These are phyloP conservation scores for Oreortyx pictus DNA, from an alignment of 2,797 vertebrate genomes.

Conservation along the genomic window DNA sequence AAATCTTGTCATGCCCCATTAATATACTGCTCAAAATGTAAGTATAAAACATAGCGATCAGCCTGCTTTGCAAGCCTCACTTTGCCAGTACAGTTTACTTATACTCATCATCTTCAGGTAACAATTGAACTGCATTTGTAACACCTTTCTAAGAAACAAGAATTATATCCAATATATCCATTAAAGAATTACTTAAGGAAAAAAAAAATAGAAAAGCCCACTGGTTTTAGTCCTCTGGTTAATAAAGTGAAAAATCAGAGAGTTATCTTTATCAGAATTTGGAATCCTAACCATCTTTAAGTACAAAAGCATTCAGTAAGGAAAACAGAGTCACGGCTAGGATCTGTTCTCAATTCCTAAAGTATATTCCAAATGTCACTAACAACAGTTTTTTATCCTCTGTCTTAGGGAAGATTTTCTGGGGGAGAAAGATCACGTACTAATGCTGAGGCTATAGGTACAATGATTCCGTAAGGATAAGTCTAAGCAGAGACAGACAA, in stretches of 20 bases:
- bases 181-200: background rate
- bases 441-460: background rate
- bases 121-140: slow-evolving; percentile 34
- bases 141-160: slow-evolving; percentile 18
- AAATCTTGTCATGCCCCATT: slow-evolving; percentile 40
- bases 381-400: slow-evolving; percentile 4
- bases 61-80: slow-evolving; percentile 61
- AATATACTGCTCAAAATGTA: slow-evolving; percentile 33
- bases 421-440: background rate
- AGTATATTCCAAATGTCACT: slow-evolving; percentile 27
- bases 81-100: slow-evolving; percentile 50
- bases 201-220: background rate
- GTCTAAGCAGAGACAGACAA: slow-evolving; percentile 41
- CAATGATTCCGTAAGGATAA: background rate
- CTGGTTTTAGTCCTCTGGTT: slow-evolving; percentile 4
- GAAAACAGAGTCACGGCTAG: slow-evolving; percentile 1
- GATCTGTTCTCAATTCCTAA: slow-evolving; percentile 15
- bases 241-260: background rate
- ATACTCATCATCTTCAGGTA: slow-evolving; percentile 38
- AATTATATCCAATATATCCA: background rate
- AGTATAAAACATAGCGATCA: slow-evolving; percentile 16
- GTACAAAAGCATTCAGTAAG: slow-evolving; percentile 21
- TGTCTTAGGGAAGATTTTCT: slow-evolving; percentile 36
- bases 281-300: slow-evolving; percentile 15
- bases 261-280: background rate